Percentiles rank a stretch among this genome's conserved stretches.
Conservation (phyloP, 2,113 vertebrate genomes). For the Apistogramma diplotaenia region DNA sequence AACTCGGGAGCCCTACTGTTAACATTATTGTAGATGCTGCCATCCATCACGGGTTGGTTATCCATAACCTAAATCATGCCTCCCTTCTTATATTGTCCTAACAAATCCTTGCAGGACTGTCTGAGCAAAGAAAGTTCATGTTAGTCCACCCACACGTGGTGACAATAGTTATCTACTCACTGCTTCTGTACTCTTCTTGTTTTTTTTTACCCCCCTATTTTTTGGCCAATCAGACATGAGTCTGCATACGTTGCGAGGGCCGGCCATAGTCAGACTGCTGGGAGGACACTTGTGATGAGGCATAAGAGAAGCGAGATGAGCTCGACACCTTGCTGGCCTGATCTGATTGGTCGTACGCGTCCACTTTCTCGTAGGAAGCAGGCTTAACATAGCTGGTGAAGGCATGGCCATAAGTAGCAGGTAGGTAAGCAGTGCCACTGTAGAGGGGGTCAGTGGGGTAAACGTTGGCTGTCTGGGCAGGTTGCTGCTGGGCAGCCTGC, state of each 20-base stretch:
- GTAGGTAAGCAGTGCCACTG: slow-evolving; percentile 80
- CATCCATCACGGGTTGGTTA: slow-evolving; percentile 30
- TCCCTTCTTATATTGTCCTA: slow-evolving; percentile 49
- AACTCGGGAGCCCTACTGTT: slow-evolving; percentile 33
- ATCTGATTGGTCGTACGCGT: slow-evolving; percentile 81
- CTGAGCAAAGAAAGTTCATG: slow-evolving; percentile 52
- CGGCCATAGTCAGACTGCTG: slow-evolving; percentile 82
- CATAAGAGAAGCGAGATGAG: slow-evolving; percentile 85
- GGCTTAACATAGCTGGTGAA: slow-evolving; percentile 88
- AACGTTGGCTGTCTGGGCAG: slow-evolving; percentile 66
- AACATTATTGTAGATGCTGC: slow-evolving; percentile 21
- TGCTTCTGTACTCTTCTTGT: slow-evolving; percentile 15
- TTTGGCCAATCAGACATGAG: slow-evolving; percentile 83
- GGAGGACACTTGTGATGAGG: slow-evolving; percentile 82
- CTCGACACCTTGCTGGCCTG: slow-evolving; percentile 81
- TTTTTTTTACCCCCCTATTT: background rate
- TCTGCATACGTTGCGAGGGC: slow-evolving; percentile 88
- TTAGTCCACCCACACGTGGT: slow-evolving; percentile 54
- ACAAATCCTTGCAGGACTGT: slow-evolving; percentile 40
- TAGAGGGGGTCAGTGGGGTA: slow-evolving; percentile 80
- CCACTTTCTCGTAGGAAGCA: slow-evolving; percentile 81
- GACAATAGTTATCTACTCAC: slow-evolving; percentile 38
- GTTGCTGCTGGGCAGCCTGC: slow-evolving; percentile 67
- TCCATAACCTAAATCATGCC: slow-evolving; percentile 39
- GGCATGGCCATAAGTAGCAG: slow-evolving; percentile 83